phyloP scores from a whole-genome alignment of 2,113 vertebrate species.

The Plectropomus leopardus region DNA sequence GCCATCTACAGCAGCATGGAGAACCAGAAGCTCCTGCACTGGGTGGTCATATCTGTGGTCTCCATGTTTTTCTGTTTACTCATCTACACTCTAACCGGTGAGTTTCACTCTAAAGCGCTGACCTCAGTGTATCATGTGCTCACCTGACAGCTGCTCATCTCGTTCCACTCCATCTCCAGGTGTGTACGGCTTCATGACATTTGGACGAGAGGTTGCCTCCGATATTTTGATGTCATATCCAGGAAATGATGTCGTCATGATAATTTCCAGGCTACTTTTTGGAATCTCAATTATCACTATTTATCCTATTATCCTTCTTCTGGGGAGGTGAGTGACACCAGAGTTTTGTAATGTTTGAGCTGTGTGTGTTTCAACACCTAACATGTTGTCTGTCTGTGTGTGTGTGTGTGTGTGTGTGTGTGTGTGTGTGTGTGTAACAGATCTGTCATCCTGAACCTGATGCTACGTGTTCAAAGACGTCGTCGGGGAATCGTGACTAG shows the following conservation, averaged over 20 bases:
- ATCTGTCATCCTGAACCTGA: conserved; percentile 89
- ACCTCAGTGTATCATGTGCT: not conserved
- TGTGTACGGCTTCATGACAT: conserved; percentile 93
- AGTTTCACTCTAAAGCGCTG: conserved; percentile 9
- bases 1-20: conserved; percentile 95
- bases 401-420: not conserved
- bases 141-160: not conserved
- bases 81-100: conserved; percentile 88
- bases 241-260: conserved; percentile 86
- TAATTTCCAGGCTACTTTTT: conserved; percentile 91
- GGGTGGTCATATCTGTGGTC: conserved; percentile 89
- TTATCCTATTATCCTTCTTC: conserved; percentile 94
- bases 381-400: not conserved
- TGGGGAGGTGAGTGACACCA: conserved; percentile 88
- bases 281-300: conserved; percentile 93
- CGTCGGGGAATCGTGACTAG: not conserved
- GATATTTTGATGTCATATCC: conserved; percentile 97
- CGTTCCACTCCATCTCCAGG: conserved; percentile 79
- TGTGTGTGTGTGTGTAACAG: conserved; percentile 72
- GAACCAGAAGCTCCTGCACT: conserved; percentile 89
- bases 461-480: conserved; percentile 70
- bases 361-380: not conserved
- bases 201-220: conserved; percentile 86
- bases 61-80: conserved; percentile 94
- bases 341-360: not conserved